phyloP scores from a whole-genome alignment of 2,113 vertebrate genomes.

The Tympanuchus pallidicinctus region DNA sequence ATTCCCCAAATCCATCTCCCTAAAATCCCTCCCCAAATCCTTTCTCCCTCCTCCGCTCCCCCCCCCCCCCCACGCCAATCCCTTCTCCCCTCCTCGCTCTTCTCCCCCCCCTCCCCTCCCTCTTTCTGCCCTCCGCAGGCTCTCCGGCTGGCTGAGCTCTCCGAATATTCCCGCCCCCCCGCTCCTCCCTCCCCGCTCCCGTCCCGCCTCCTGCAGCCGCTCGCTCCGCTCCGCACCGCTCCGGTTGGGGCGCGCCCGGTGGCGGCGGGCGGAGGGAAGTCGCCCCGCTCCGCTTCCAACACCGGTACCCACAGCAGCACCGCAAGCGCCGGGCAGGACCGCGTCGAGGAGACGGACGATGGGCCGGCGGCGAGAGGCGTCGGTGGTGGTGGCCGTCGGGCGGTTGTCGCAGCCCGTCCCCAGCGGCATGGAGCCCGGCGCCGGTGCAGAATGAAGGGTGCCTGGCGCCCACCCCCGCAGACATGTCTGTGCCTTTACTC shows the following conservation, averaged over 20 bases:
- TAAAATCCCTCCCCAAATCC: neutral
- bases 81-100: conserved; percentile 13
- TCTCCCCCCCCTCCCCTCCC: neutral
- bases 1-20: neutral
- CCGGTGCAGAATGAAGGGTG: conserved; percentile 86
- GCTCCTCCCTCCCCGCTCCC: neutral
- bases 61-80: neutral
- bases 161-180: neutral
- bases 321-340: conserved; percentile 2
- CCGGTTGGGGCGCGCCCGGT: neutral
- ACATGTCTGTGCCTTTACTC: conserved; percentile 95
- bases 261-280: neutral
- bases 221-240: neutral
- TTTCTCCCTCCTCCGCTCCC: too few relatives aligned
- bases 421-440: conserved; percentile 79
- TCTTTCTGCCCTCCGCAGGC: neutral
- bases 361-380: conserved; percentile 19
- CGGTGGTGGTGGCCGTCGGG: neutral
- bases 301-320: conserved; percentile 47
- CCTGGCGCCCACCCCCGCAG: conserved; percentile 74
- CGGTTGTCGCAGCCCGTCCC: conserved; percentile 67
- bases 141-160: neutral
- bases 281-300: neutral
- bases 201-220: conserved; percentile 1
- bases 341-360: neutral